Evolutionary conservation across 2,113 vertebrate species (phyloP), one percentile per base, ranked within the genome.

Genomic region (Melanotaenia duboulayi): DNA sequence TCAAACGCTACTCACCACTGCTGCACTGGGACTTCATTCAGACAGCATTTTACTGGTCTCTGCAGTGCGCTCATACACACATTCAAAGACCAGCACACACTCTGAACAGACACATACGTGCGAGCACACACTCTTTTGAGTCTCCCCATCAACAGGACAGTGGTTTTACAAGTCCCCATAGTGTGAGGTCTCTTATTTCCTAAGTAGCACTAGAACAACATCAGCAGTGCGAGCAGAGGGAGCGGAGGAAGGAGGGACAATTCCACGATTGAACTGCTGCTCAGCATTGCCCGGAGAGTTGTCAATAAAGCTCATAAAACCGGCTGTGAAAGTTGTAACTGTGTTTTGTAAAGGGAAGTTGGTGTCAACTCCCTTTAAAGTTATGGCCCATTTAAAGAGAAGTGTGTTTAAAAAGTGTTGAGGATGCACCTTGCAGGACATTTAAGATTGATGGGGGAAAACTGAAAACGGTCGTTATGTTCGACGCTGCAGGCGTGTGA

Each of bases 1-100:
- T 96, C 95, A 94, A 95, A 96, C 93, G 91, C 91, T 90, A 93
- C 93, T 93, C 92, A 90, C 91, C 87, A 89, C 89, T 75, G 88
- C 85, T 87, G 90, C 87, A 83, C 82, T 91, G 90, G 88, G 93
- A 93, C 90, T 92, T 93, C 90, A 92, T 94, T 94, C 86, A 93
- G 85, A 84, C 82, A 74, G 65, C 81, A 61, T 93, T 93, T 93
- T 93, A 93, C 92, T 89, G 85, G 90, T 90, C 89, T 90, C 89
- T 32, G 74, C 87, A 76, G 86, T 86, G 75, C 61, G 78, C 76
- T 83, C 80, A 71, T 59, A 73, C 78, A 72, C 85, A 57, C 85
- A 80, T 74, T 69, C 74, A 86, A 80, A 78, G 73, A 72, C 63
- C 51, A 51, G 25, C 58, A 50, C 50, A 68, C 68, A 52, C 71